Evolutionary conservation across 2,797 vertebrate genomes (phyloP).

Genomic region (Fistularia tabacaria): DNA sequence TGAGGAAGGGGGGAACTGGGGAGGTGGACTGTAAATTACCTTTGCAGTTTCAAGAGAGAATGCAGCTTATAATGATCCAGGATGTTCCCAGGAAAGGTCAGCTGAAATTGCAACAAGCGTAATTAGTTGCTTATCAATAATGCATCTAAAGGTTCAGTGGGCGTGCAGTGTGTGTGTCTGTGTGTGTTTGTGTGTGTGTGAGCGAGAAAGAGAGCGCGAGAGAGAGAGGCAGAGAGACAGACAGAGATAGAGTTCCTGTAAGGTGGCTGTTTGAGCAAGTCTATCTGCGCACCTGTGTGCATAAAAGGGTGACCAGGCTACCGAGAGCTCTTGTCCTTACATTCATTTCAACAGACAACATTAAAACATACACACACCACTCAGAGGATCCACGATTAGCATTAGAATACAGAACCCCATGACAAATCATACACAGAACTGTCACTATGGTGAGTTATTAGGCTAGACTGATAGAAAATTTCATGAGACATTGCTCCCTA

Average conservation of each 20-base stretch:
- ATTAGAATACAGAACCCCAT: too few species aligned
- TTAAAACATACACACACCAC: slow-evolving; percentile 38
- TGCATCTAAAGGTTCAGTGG: slow-evolving; percentile 68
- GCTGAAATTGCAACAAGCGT: slow-evolving; percentile 76
- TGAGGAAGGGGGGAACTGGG: slow-evolving; percentile 1
- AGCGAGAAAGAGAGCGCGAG: slow-evolving; percentile 6
- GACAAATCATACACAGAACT: too few species aligned
- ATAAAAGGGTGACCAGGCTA: slow-evolving; percentile 39
- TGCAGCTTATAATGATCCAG: slow-evolving; percentile 73
- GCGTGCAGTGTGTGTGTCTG: slow-evolving; percentile 39
- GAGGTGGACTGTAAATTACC: slow-evolving; percentile 69
- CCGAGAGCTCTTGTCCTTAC: slow-evolving; percentile 40
- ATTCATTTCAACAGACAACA: slow-evolving; percentile 51
- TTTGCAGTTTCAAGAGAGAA: slow-evolving; percentile 72
- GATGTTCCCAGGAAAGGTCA: slow-evolving; percentile 78
- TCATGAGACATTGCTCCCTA: slow-evolving; percentile 8
- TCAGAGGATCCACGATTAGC: too few species aligned
- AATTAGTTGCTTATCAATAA: slow-evolving; percentile 82
- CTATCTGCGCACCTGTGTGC: slow-evolving; percentile 32
- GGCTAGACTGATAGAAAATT: too few species aligned
- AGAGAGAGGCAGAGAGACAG: slow-evolving; percentile 9
- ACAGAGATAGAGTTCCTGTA: too few species aligned
- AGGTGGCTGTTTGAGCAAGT: slow-evolving; percentile 19
- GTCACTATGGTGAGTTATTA: too few species aligned
- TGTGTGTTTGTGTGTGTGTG: slow-evolving; percentile 20